Base-by-base conservation (phyloP, 2,888 invertebrate genomes). In the Ophion ellenae region DNA sequence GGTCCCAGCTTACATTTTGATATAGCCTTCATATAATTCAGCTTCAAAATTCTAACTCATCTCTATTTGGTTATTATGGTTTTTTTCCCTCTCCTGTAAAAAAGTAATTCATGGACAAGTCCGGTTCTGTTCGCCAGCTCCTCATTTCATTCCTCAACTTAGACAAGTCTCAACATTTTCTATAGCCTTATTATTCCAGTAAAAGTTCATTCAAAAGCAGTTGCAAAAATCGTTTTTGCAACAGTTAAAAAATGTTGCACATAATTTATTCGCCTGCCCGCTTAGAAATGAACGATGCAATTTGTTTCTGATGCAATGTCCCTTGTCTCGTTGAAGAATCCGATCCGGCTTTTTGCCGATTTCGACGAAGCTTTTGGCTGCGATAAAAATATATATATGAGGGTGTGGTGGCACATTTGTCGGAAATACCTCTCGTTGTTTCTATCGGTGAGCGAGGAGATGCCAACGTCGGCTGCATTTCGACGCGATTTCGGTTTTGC, bases 401-500 rank as follows among this genome's bases (percentile, higher is more conserved):
- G 36, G 20, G 59, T 14, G 45, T 53, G 24, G 67, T 40, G 2
- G 40, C 14, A 47, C 67, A 61, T 69, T 81, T 61, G 74, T 69
- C 69, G 81, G 81, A 75, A 81, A 75, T 81, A 67, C 67, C 47
- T 74, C 75, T 57, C 57, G 57, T 66, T 75, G 64, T 80, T 71
- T 76, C 76, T 70, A 84, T 80, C 64, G 70, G 66, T 40, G 66
- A 59, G 71, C 76, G 64, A 63, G 36, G 53, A 77, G 67, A 77
- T 76, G 66, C 81, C 81, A 81, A 81, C 73, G 84, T 84, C 78
- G 70, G 80, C 76, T 79, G 74, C 64, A 75, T 79, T 86, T 63
- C 47, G 64, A 78, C 69, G 71, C 81, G 74, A 81, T 81, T 75
- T 74, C 74, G 74, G 67, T 79, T 67, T 61, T 70, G 82, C 66